Evolutionary conservation across 2,113 vertebrate species (phyloP).

Genomic region (Oryzias woworae): DNA sequence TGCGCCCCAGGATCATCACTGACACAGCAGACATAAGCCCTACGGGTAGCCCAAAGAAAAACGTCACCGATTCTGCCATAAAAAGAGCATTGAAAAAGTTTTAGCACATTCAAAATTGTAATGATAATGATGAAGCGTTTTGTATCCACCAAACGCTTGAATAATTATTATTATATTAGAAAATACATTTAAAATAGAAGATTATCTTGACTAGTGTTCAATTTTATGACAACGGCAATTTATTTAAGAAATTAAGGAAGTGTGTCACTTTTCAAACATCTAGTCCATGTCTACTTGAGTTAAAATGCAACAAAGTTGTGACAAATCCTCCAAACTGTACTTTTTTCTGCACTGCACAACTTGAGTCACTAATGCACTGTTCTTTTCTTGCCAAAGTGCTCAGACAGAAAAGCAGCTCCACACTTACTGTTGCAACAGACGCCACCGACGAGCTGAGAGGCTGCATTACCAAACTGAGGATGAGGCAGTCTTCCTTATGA

Average conservation of each 20-base stretch:
- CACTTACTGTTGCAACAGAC: not conserved
- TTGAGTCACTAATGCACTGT: not conserved
- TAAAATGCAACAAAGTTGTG: slow-evolving; percentile 5
- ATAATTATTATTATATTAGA: too few relatives aligned
- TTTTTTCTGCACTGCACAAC: not conserved
- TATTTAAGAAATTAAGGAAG: too few relatives aligned
- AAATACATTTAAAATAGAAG: too few relatives aligned
- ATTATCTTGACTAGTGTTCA: too few relatives aligned
- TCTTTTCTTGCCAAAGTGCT: not conserved
- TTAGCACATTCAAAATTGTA: not conserved
- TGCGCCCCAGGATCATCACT: slow-evolving; percentile 89
- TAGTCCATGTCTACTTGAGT: too few relatives aligned
- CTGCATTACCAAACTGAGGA: slow-evolving; percentile 1
- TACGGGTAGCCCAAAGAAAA: slow-evolving; percentile 17
- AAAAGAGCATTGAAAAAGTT: not conserved
- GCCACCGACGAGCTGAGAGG: not conserved
- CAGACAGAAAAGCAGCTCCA: not conserved
- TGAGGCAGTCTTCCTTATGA: slow-evolving; percentile 6
- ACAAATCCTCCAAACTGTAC: not conserved
- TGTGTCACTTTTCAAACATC: too few relatives aligned
- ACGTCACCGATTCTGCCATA: not conserved
- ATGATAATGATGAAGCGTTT: too few relatives aligned
- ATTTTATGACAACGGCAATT: too few relatives aligned
- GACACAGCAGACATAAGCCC: slow-evolving; percentile 77
- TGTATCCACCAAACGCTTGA: too few relatives aligned